Conservation (phyloP, 2,113 vertebrate genomes). For the Gambusia holbrooki region DNA sequence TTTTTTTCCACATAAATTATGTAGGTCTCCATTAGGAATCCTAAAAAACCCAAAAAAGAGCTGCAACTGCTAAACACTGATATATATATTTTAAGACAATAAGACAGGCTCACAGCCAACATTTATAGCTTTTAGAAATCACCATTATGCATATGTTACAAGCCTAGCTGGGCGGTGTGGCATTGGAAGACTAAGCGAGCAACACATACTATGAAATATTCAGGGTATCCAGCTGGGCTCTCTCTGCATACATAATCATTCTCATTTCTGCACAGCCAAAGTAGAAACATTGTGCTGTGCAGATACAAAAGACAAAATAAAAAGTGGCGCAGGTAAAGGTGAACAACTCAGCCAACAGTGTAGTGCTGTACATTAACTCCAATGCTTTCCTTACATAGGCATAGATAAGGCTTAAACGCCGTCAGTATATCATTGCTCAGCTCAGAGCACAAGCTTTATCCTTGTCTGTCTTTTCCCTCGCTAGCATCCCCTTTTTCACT, state of each 20-base stretch:
- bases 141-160: constrained; percentile 67
- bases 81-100: constrained; percentile 7
- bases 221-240: constrained; percentile 80
- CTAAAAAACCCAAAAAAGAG: constrained; percentile 15
- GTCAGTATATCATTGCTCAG: constrained; percentile 82
- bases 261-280: constrained; percentile 74
- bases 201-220: constrained; percentile 82
- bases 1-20: not conserved
- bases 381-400: constrained; percentile 77
- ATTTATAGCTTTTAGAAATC: constrained; percentile 55
- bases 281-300: constrained; percentile 57
- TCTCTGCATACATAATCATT: constrained; percentile 82
- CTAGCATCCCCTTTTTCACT: constrained; percentile 80
- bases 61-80: constrained; percentile 39
- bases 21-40: constrained; percentile 20
- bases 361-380: constrained; percentile 77
- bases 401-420: constrained; percentile 77
- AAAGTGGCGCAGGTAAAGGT: constrained; percentile 73
- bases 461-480: constrained; percentile 75
- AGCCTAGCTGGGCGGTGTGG: constrained; percentile 66
- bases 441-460: constrained; percentile 79
- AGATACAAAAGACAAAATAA: constrained; percentile 49
- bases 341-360: constrained; percentile 68
- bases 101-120: constrained; percentile 44
- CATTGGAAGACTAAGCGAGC: constrained; percentile 71